These are phyloP conservation scores for Bombyx mandarina DNA, from an alignment of 1,140 invertebrate genomes.

Conservation along the genomic window DNA sequence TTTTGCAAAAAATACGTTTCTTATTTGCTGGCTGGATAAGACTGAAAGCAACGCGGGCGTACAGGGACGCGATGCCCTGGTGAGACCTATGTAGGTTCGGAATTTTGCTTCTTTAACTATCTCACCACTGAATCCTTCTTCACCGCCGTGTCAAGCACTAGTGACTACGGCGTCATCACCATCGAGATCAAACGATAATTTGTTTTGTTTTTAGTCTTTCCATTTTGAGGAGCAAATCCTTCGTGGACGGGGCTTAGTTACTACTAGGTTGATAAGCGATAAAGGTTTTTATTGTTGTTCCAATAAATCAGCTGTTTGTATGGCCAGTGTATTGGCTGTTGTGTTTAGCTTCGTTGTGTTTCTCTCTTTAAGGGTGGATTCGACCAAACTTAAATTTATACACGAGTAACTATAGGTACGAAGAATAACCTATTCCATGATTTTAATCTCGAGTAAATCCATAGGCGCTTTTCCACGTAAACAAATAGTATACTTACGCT, in stretches of 20 bases:
- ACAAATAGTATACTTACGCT: too few species aligned
- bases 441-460: too few species aligned
- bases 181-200: constrained; percentile 4
- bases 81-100: constrained; percentile 70
- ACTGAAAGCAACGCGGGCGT: constrained; percentile 70
- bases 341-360: too few species aligned
- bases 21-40: constrained; percentile 68
- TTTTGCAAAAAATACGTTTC: constrained; percentile 67
- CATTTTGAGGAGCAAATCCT: constrained; percentile 41
- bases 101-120: constrained; percentile 62
- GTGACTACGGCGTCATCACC: constrained; percentile 13
- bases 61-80: constrained; percentile 72
- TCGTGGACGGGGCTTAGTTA: constrained; percentile 60
- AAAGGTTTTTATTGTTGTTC: too few species aligned
- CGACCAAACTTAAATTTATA: too few species aligned
- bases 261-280: constrained; percentile 18
- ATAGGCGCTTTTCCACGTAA: too few species aligned
- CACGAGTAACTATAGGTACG: too few species aligned
- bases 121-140: constrained; percentile 14
- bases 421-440: too few species aligned
- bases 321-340: too few species aligned
- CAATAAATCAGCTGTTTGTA: too few species aligned
- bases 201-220: constrained; percentile 1
- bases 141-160: constrained; percentile 16
- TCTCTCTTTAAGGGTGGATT: too few species aligned